A percentile compares a stretch with the other conserved stretches of the same genome.
Conservation (phyloP, 2,888 invertebrate genomes). For the Dicroscelio sp. region DNA sequence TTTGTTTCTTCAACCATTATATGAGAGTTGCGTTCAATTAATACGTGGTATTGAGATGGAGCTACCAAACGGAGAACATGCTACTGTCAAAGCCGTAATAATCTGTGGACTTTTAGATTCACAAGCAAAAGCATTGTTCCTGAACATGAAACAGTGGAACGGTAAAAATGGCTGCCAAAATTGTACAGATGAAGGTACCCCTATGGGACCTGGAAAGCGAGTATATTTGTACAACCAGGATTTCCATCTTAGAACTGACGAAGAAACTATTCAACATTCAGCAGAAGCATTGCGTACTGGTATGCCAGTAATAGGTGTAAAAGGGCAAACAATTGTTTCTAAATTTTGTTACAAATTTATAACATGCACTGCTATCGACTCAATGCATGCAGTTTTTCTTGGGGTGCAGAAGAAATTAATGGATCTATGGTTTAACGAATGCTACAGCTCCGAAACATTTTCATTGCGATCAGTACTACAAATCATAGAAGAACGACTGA, state of each 20-base stretch:
- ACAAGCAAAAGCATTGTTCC: conserved; percentile 74
- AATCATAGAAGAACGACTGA: not conserved
- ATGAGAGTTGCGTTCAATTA: not conserved
- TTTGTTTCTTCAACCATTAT: not conserved
- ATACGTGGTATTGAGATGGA: not conserved
- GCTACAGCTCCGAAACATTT: not conserved
- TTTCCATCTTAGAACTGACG: not conserved
- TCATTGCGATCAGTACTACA: conserved; percentile 11
- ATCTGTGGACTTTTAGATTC: conserved; percentile 59
- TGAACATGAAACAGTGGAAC: conserved; percentile 68
- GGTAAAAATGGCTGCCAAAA: conserved; percentile 48
- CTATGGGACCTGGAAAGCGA: not conserved
- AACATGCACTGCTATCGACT: not conserved
- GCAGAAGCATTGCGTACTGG: not conserved
- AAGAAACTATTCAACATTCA: not conserved
- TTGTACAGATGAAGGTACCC: not conserved
- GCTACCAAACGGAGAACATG: not conserved
- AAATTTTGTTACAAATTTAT: conserved; percentile 3
- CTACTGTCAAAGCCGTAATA: conserved; percentile 17
- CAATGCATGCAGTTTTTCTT: not conserved
- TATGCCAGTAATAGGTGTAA: not conserved
- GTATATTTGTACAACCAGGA: not conserved
- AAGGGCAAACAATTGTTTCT: not conserved
- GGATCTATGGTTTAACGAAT: not conserved
- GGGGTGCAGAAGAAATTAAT: not conserved